Evolutionary conservation across 1,140 invertebrate genomes (phyloP).

Genomic region (Rhyacophila brunnea): DNA sequence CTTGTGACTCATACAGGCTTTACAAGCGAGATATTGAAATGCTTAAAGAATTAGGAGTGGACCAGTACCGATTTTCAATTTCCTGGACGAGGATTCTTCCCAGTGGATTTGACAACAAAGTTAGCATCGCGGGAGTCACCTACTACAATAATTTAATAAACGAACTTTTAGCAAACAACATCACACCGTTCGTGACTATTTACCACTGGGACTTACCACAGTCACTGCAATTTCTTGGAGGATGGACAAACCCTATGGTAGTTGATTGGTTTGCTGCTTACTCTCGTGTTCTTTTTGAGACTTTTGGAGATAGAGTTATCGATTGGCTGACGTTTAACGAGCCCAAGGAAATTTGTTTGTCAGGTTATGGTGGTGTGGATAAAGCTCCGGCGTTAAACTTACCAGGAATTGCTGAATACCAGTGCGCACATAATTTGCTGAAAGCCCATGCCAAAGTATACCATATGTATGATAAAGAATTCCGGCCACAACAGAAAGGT

Average conservation of each 20-base stretch:
- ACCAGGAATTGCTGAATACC: slow-evolving; percentile 47
- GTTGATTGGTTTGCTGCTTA: slow-evolving; percentile 50
- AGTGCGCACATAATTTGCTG: slow-evolving; percentile 54
- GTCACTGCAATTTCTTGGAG: slow-evolving; percentile 50
- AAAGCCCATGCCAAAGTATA: slow-evolving; percentile 57
- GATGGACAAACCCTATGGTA: slow-evolving; percentile 54
- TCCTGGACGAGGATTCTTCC: slow-evolving; percentile 62
- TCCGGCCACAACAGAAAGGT: slow-evolving; percentile 7
- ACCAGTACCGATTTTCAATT: slow-evolving; percentile 61
- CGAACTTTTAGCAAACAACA: slow-evolving; percentile 46
- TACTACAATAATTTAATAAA: slow-evolving; percentile 60
- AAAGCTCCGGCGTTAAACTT: slow-evolving; percentile 43
- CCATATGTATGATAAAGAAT: slow-evolving; percentile 54
- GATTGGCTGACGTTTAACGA: slow-evolving; percentile 51
- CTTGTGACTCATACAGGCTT: slow-evolving; percentile 49
- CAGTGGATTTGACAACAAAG: slow-evolving; percentile 46
- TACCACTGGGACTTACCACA: slow-evolving; percentile 58
- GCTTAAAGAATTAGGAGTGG: slow-evolving; percentile 50
- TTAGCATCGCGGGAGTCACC: slow-evolving; percentile 55
- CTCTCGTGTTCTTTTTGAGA: slow-evolving; percentile 39
- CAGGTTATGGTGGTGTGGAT: slow-evolving; percentile 46
- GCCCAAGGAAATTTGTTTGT: slow-evolving; percentile 42
- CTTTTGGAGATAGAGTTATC: slow-evolving; percentile 43
- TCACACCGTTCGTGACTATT: slow-evolving; percentile 52
- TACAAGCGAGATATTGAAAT: slow-evolving; percentile 51